These are phyloP conservation scores for Acronicta alni DNA, from an alignment of 2,888 invertebrate species.

Conservation along the genomic window DNA sequence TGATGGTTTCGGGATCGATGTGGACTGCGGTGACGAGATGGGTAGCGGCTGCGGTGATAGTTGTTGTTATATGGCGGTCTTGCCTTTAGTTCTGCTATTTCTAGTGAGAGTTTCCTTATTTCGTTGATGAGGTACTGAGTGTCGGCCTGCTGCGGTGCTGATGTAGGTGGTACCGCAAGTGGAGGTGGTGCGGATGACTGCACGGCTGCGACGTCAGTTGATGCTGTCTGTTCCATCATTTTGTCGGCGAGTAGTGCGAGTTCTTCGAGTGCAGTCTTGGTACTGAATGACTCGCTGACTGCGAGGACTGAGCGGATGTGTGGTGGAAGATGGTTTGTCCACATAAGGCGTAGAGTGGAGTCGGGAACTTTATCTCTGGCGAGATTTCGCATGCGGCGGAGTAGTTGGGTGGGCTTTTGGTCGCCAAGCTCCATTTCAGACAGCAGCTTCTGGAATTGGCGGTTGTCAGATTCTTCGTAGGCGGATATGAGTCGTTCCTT, in stretches of 20 bases:
- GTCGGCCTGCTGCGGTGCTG: not conserved
- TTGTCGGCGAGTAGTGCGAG: slow-evolving; percentile 26
- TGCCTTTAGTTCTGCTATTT: no score
- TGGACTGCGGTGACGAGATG: not conserved
- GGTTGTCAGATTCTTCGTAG: slow-evolving; percentile 32
- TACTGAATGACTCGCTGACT: slow-evolving; percentile 20
- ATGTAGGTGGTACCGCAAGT: no score
- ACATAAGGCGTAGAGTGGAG: slow-evolving; percentile 20
- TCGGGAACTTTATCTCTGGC: slow-evolving; percentile 23
- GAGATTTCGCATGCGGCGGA: slow-evolving; percentile 35
- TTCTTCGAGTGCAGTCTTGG: slow-evolving; percentile 13
- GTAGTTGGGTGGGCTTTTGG: slow-evolving; percentile 37
- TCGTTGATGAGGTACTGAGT: no score
- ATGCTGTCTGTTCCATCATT: slow-evolving; percentile 13
- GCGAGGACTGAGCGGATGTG: slow-evolving; percentile 20
- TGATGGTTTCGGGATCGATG: not conserved
- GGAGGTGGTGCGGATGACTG: no score
- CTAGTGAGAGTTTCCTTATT: no score
- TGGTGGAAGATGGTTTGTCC: slow-evolving; percentile 22
- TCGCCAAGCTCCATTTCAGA: slow-evolving; percentile 36
- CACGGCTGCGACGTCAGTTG: not conserved
- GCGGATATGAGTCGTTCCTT: slow-evolving; percentile 18
- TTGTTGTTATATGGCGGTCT: no score
- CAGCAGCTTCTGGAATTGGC: slow-evolving; percentile 35
- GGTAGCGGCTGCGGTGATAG: not conserved